These are phyloP conservation scores for Cebidichthys violaceus DNA, from an alignment of 2,113 vertebrate genomes.

Conservation along the genomic window DNA sequence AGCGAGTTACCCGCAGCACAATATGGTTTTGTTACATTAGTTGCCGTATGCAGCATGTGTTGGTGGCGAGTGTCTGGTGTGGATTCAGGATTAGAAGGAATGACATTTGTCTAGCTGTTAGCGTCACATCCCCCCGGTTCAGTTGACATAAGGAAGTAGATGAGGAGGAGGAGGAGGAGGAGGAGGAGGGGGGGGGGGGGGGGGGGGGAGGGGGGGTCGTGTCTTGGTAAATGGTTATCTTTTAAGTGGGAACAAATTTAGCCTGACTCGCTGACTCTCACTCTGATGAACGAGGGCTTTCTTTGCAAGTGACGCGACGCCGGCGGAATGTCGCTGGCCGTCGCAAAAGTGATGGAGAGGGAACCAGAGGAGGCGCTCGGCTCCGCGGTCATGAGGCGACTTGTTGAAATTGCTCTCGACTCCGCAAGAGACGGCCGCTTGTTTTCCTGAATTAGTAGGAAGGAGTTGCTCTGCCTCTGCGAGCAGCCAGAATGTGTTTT, in stretches of 20 bases:
- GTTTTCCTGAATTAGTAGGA: conserved; percentile 56
- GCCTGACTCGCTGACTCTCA: conserved; percentile 68
- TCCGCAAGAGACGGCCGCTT: conserved; percentile 16
- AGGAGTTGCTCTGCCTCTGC: conserved; percentile 40
- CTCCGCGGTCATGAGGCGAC: conserved; percentile 45
- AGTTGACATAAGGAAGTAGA: conserved; percentile 67
- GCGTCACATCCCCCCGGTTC: conserved; percentile 27
- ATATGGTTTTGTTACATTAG: conserved; percentile 24
- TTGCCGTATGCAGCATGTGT: conserved; percentile 31
- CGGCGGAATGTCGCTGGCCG: conserved; percentile 68
- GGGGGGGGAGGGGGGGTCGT: conserved; percentile 55
- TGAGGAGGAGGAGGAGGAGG: conserved; percentile 34
- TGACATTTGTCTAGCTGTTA: conserved; percentile 55
- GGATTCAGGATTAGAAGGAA: conserved; percentile 63
- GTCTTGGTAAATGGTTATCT: conserved; percentile 73
- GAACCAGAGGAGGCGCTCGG: conserved; percentile 36
- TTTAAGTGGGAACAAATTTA: conserved; percentile 76
- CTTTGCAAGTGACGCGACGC: conserved; percentile 63
- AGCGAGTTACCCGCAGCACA: conserved; percentile 41
- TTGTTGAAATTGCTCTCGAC: conserved; percentile 31
- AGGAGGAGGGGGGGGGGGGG: conserved; percentile 50
- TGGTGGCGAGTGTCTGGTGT: conserved; percentile 23
- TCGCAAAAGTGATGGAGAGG: conserved; percentile 42
- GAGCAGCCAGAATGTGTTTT: conserved; percentile 54
- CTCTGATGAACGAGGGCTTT: conserved; percentile 72